phyloP scores from a whole-genome alignment of 2,888 invertebrate species.

The Polymixis lichenea region DNA sequence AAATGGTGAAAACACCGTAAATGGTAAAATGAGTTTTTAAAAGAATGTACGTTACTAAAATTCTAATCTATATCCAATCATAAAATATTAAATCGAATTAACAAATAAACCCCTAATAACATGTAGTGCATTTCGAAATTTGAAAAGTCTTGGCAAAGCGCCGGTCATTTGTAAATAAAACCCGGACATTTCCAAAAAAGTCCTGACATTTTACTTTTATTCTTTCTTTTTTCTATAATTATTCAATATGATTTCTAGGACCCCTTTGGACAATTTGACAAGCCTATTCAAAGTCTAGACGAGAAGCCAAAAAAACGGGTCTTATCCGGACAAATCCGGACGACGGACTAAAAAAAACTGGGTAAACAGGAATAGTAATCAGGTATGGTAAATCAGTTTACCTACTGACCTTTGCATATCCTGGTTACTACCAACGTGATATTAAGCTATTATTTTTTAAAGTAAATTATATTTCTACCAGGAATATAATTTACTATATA shows the following conservation, averaged over 20 bases:
- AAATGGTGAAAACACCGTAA: too few relatives aligned
- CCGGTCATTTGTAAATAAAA: not conserved
- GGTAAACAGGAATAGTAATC: not conserved
- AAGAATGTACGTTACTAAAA: too few relatives aligned
- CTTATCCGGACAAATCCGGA: not conserved
- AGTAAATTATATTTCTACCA: not conserved
- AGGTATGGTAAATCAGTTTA: too few relatives aligned
- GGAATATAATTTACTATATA: slow-evolving; percentile 5
- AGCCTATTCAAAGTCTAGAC: not conserved
- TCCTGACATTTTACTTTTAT: not conserved
- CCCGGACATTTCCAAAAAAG: not conserved
- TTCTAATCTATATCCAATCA: too few relatives aligned
- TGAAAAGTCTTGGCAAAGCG: not conserved
- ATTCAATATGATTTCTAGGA: not conserved
- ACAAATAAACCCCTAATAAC: not conserved
- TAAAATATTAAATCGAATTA: too few relatives aligned
- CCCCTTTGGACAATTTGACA: not conserved
- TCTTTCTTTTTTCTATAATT: not conserved
- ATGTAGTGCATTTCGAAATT: not conserved
- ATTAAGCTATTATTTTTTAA: not conserved
- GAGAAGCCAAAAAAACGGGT: not conserved
- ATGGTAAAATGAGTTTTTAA: too few relatives aligned
- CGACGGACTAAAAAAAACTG: not conserved
- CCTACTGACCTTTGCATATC: not conserved
- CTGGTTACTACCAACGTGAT: not conserved